These are phyloP conservation scores for Himalopsyche anomala DNA, from an alignment of 2,888 invertebrate genomes.

Conservation along the genomic window DNA sequence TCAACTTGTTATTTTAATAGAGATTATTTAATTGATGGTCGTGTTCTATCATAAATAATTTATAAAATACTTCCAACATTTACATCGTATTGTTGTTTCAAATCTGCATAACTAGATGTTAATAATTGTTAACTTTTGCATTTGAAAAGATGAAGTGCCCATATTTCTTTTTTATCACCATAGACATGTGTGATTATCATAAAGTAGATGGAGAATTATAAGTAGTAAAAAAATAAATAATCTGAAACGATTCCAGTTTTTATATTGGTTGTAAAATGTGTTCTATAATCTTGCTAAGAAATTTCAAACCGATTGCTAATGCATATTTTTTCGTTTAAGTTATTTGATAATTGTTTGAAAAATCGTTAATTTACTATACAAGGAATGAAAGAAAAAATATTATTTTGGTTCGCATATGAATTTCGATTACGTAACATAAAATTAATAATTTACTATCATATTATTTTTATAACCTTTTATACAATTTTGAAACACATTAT, in stretches of 20 bases:
- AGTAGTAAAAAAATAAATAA: not conserved
- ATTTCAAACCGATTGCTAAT: no score
- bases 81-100: not conserved
- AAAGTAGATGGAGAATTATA: not conserved
- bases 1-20: no score
- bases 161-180: not conserved
- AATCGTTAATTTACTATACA: no score
- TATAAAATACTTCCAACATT: not conserved
- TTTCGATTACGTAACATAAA: not conserved
- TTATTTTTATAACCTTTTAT: constrained; percentile 33
- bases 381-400: not conserved
- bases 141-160: not conserved
- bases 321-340: no score
- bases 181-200: not conserved
- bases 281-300: not conserved
- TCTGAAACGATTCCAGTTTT: not conserved
- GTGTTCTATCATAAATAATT: no score
- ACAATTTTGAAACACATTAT: not conserved
- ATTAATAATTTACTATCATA: not conserved
- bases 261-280: not conserved
- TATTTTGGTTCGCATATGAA: not conserved
- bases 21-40: no score
- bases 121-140: not conserved
- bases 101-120: not conserved
- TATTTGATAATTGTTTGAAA: no score